Evolutionary conservation across 2,888 invertebrate genomes (phyloP).

Genomic region (Thereva unica): DNA sequence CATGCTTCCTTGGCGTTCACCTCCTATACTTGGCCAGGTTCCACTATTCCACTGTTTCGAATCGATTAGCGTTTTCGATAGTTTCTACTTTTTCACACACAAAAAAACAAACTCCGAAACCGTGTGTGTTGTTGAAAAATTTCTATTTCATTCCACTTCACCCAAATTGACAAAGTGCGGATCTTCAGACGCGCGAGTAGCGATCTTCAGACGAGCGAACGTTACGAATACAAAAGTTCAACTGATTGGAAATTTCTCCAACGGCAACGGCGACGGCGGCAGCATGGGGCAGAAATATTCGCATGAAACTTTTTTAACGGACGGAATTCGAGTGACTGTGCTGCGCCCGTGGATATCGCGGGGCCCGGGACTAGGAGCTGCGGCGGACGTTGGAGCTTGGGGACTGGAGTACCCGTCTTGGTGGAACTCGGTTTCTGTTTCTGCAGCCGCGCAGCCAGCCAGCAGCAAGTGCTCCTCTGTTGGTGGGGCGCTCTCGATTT

Average conservation of each 20-base stretch:
- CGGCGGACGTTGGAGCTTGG: constrained; percentile 1
- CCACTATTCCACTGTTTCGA: too few relatives aligned
- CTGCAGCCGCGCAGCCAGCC: background rate
- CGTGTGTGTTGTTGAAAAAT: constrained; percentile 23
- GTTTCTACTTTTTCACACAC: background rate
- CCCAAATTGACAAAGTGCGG: background rate
- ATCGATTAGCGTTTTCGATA: too few relatives aligned
- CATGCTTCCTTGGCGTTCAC: too few relatives aligned
- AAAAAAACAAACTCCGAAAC: constrained; percentile 7
- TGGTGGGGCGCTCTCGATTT: constrained; percentile 25
- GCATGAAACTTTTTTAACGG: constrained; percentile 33
- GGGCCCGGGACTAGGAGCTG: background rate
- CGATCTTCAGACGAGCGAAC: constrained; percentile 49
- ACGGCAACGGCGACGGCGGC: constrained; percentile 23
- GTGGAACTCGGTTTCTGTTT: constrained; percentile 8
- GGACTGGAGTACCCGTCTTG: background rate
- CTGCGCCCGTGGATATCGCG: background rate
- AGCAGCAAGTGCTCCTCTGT: background rate
- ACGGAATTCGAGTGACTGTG: constrained; percentile 18
- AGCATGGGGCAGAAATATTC: constrained; percentile 25
- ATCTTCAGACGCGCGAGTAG: background rate
- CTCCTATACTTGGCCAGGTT: too few relatives aligned
- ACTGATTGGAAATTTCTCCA: constrained; percentile 58
- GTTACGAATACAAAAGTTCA: constrained; percentile 56
- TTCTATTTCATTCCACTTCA: constrained; percentile 28